A percentile compares a stretch with the other conserved stretches of the same genome.
phyloP scores from a whole-genome alignment of 2,113 vertebrate species.

The Fukomys damarensis region DNA sequence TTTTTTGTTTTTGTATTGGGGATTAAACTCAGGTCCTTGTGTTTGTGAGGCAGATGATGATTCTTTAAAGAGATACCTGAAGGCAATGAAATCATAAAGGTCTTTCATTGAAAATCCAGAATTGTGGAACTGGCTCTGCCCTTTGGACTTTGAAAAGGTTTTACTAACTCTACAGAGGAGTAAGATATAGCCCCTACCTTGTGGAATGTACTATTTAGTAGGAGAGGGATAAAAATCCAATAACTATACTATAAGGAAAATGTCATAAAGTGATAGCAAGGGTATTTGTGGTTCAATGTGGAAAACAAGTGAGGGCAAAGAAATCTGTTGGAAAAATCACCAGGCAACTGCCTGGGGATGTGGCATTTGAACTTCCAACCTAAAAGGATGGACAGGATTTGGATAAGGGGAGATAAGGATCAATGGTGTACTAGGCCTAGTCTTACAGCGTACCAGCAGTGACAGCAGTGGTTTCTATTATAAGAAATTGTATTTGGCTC shows the following conservation, averaged over 20 bases:
- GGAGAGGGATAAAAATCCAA: background rate
- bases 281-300: background rate
- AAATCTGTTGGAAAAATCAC: background rate
- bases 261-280: background rate
- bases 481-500: slow-evolving; percentile 2
- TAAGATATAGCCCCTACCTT: background rate
- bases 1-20: no score
- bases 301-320: background rate
- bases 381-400: background rate
- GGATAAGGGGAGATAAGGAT: background rate
- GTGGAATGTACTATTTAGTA: background rate
- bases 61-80: background rate
- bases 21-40: no score
- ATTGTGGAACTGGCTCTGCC: background rate
- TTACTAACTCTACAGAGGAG: background rate
- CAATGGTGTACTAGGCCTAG: background rate
- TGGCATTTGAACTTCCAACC: background rate
- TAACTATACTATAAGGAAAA: background rate
- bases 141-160: background rate
- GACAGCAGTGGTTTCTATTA: background rate
- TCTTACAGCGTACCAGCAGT: background rate
- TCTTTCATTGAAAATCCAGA: background rate
- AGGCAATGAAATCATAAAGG: background rate
- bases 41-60: no score
- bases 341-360: background rate